Base-by-base conservation (phyloP, 2,888 invertebrate species). In the Acrocyrtus sp. region DNA sequence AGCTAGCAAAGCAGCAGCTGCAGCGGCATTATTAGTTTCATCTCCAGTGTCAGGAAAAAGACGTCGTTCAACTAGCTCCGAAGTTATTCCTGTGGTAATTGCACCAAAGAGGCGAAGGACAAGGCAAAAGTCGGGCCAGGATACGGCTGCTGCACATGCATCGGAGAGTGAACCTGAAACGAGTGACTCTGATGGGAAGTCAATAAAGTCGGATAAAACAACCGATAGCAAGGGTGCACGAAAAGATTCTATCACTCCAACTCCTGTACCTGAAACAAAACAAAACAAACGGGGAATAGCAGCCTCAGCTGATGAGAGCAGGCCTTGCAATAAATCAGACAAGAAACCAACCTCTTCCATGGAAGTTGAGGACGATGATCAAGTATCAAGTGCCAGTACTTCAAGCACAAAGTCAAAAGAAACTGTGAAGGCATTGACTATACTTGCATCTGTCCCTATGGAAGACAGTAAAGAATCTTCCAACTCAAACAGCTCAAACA, bases 221-320 rank as follows among this genome's bases (percentile, higher is more conserved):
- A 29, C 21, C 51, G n/a, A n/a, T n/a, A 6, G 8, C 39, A 39
- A 39, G 39, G 39, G 12, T 6, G 12, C 6, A 12, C 8, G 39
- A 39, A 39, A 12, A 10, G 12, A 12, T 39, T 10, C 8, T 39
- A 39, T 39, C 39, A 6, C 39, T 39, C 39, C 39, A 39, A 12
- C 6, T 39, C 8, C 22, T n/a, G n/a, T n/a, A n/a, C n/a, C n/a
- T n/a, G n/a, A n/a, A n/a, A n/a, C n/a, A n/a, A n/a, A n/a, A n/a
- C n/a, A n/a, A n/a, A n/a, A n/a, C n/a, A n/a, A n/a, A n/a, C n/a
- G n/a, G n/a, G n/a, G n/a, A n/a, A n/a, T n/a, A n/a, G n/a, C n/a
- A n/a, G n/a, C n/a, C 17, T 41, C 26, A 50, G 24, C 39, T 34
- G 58, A 68, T 17, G 86, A 15, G 86, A 87, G 26, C 85, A 85